Percentiles rank a stretch among this genome's conserved stretches.
Conservation (phyloP, 1,140 invertebrate genomes). For the Phocides pigmalion region DNA sequence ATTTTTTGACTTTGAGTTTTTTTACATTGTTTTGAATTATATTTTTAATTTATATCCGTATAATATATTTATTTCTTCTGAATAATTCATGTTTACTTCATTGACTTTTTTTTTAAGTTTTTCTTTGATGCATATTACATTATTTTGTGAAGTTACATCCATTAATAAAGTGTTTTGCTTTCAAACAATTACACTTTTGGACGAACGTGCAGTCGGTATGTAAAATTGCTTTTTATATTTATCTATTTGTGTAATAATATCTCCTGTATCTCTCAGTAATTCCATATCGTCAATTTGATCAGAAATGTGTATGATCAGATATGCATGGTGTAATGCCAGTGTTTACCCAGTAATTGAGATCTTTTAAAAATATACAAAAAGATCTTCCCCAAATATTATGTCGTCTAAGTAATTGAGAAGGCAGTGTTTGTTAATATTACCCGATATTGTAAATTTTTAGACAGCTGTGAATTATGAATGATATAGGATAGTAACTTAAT, state of each 20-base stretch:
- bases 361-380: conserved; percentile 23
- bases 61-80: neutral
- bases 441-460: conserved; percentile 15
- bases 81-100: neutral
- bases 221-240: conserved; percentile 55
- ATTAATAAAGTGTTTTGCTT: conserved; percentile 69
- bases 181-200: conserved; percentile 69
- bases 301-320: conserved; percentile 33
- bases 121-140: neutral
- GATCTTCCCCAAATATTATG: conserved; percentile 4
- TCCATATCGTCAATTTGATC: conserved; percentile 14
- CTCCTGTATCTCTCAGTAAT: conserved; percentile 22
- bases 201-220: conserved; percentile 74
- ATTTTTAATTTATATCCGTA: no score
- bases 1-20: neutral
- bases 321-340: conserved; percentile 55
- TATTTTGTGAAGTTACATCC: conserved; percentile 20
- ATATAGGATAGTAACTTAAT: conserved; percentile 6
- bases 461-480: conserved; percentile 27
- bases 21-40: neutral
- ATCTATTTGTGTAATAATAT: conserved; percentile 16
- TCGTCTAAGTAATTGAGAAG: conserved; percentile 16
- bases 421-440: conserved; percentile 21
- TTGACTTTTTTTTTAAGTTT: no score
- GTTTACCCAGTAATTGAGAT: conserved; percentile 30